Conservation (phyloP, 2,113 vertebrate species). For the Pongo pygmaeus region DNA sequence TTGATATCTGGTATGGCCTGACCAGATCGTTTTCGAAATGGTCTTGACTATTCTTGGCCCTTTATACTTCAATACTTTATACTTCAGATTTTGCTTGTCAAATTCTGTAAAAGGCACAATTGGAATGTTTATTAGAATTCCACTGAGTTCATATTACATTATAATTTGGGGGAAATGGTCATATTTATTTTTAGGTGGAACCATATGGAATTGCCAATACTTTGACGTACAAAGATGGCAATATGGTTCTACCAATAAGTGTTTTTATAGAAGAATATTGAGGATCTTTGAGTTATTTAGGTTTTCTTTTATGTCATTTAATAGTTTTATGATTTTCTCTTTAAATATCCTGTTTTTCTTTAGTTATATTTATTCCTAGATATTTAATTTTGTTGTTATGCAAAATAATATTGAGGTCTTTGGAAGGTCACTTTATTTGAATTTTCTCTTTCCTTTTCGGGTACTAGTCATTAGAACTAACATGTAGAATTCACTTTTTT, state of each 20-base stretch:
- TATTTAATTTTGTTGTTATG: not conserved
- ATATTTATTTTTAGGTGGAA: slow-evolving; percentile 40
- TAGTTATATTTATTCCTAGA: not conserved
- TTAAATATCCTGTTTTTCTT: not conserved
- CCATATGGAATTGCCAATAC: not conserved
- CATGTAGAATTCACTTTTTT: not conserved
- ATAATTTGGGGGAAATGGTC: not conserved
- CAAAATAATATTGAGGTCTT: not conserved
- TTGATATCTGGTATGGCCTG: not conserved
- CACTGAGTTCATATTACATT: not conserved
- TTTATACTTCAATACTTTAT: not conserved
- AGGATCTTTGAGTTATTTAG: not conserved
- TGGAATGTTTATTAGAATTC: not conserved
- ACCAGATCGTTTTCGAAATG: not conserved
- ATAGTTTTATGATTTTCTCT: slow-evolving; percentile 18
- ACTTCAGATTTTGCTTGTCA: not conserved
- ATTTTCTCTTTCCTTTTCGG: not conserved
- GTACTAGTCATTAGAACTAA: not conserved
- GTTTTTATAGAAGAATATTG: not conserved
- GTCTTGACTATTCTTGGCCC: not conserved
- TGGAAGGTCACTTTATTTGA: not conserved
- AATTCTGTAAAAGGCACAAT: not conserved
- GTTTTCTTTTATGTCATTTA: not conserved
- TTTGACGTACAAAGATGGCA: not conserved
- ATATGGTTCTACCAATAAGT: not conserved